Conservation (phyloP, 2,888 invertebrate species). For the Siphlonurus alternatus region DNA sequence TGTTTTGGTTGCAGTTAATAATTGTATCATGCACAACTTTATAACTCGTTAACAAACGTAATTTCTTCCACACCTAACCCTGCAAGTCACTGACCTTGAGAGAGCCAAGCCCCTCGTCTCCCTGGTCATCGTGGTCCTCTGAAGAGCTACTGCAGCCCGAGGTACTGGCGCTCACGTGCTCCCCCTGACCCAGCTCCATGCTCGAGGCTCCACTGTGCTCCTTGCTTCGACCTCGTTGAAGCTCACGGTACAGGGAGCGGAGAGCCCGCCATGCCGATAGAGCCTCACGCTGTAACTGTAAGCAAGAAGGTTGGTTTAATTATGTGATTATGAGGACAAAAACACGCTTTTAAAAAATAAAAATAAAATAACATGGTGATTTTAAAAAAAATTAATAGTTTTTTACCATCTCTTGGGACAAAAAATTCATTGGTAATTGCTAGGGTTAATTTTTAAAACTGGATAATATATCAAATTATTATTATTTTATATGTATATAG, state of each 20-base stretch:
- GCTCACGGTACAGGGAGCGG: neutral
- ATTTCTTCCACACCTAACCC: too few species aligned
- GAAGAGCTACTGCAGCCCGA: neutral
- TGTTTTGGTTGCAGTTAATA: too few species aligned
- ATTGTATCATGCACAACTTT: too few species aligned
- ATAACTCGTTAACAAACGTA: too few species aligned
- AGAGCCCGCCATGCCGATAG: neutral
- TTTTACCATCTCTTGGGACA: too few species aligned
- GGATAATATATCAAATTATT: too few species aligned
- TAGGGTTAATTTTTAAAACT: too few species aligned
- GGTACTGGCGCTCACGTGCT: neutral
- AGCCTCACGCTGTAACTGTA: neutral
- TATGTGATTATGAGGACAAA: too few species aligned
- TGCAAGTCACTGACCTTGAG: slow-evolving; percentile 17
- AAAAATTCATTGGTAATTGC: too few species aligned
- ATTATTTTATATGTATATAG: too few species aligned
- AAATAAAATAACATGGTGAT: neutral
- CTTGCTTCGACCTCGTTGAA: neutral
- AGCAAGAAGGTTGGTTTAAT: too few species aligned
- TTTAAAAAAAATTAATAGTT: neutral
- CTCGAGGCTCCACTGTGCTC: neutral
- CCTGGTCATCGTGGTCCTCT: neutral
- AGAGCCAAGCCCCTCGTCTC: neutral
- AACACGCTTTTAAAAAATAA: too few species aligned
- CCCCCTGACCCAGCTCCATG: neutral